A percentile compares a stretch with the other conserved stretches of the same genome.
These are phyloP conservation scores for Acleris holmiana DNA, from an alignment of 2,888 invertebrate genomes.

Conservation along the genomic window DNA sequence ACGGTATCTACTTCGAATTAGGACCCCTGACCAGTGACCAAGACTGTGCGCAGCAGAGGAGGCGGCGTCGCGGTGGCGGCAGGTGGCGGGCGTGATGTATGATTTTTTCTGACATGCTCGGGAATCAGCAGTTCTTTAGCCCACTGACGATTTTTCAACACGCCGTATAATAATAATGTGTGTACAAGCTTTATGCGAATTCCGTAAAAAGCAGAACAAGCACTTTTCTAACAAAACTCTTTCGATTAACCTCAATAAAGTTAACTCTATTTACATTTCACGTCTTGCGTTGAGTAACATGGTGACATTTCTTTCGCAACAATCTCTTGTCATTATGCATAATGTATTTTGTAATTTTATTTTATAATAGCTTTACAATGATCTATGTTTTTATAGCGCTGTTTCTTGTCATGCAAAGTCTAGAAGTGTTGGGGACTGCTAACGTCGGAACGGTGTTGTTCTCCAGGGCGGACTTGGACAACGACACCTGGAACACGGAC, in stretches of 20 bases:
- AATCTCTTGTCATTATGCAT: conserved; percentile 45
- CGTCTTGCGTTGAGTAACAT: background rate
- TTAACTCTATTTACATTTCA: background rate
- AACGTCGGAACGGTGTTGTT: conserved; percentile 74
- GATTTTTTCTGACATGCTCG: too few relatives aligned
- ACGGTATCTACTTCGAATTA: too few relatives aligned
- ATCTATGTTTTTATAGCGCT: conserved; percentile 45
- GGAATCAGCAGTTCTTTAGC: too few relatives aligned
- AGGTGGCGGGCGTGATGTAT: too few relatives aligned
- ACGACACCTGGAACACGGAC: conserved; percentile 53
- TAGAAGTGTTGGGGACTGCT: conserved; percentile 27
- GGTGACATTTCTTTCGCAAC: conserved; percentile 3
- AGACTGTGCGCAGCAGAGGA: too few relatives aligned
- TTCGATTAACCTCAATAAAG: background rate
- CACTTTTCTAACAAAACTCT: background rate
- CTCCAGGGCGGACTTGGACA: conserved; percentile 49
- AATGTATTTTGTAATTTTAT: conserved; percentile 65
- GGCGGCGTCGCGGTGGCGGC: too few relatives aligned
- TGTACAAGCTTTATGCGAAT: too few relatives aligned
- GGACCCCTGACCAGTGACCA: too few relatives aligned
- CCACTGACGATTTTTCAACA: too few relatives aligned
- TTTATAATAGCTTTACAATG: conserved; percentile 56
- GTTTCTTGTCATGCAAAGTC: conserved; percentile 26
- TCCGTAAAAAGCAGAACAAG: too few relatives aligned
- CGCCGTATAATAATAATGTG: too few relatives aligned